These are phyloP conservation scores for Drymodes brunneopygia DNA, from an alignment of 2,113 vertebrate species.

Conservation along the genomic window DNA sequence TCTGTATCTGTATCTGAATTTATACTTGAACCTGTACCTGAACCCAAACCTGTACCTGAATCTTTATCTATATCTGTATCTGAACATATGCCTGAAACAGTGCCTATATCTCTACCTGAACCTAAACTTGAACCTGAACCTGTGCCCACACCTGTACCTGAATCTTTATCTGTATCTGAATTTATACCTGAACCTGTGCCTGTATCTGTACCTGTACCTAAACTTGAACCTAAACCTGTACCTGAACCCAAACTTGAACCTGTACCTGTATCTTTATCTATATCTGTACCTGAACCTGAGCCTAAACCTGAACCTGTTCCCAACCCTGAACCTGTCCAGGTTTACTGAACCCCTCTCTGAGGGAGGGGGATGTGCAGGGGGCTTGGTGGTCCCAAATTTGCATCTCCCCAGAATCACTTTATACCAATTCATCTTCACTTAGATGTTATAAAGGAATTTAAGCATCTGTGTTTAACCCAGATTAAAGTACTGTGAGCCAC, in stretches of 20 bases:
- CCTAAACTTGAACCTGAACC: too few species aligned
- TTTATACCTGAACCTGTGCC: fast-evolving
- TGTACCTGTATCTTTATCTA: too few species aligned
- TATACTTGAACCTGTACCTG: too few species aligned
- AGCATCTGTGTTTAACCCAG: too few species aligned
- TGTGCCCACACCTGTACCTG: fast-evolving
- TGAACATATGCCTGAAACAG: too few species aligned
- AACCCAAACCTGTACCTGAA: not conserved
- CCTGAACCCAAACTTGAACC: fast-evolving
- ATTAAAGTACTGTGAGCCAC: not conserved
- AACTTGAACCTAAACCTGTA: too few species aligned
- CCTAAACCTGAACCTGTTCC: not conserved
- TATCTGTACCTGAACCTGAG: fast-evolving
- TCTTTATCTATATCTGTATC: fast-evolving
- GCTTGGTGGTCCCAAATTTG: fast-evolving
- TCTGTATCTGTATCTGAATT: not conserved
- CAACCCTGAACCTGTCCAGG: not conserved
- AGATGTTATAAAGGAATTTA: not conserved
- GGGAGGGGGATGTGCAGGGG: fast-evolving
- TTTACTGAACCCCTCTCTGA: fast-evolving
- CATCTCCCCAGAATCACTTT: not conserved
- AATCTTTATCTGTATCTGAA: fast-evolving
- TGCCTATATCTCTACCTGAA: too few species aligned
- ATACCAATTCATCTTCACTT: fast-evolving
- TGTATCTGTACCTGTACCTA: fast-evolving